These are phyloP conservation scores for Rousettus leschenaultii DNA, from an alignment of 2,113 vertebrate genomes.

Conservation along the genomic window DNA sequence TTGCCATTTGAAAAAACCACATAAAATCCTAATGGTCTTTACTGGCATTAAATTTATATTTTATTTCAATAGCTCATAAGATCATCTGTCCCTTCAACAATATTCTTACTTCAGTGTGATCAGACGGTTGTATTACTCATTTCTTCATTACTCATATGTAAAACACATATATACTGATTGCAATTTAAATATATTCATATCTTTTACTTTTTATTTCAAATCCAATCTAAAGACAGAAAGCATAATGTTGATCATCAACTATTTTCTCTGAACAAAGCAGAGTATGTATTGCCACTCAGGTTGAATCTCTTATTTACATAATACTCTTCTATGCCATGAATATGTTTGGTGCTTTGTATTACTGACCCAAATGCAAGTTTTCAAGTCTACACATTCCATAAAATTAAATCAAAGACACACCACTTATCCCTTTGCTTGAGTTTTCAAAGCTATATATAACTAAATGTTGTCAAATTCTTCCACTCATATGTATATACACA, in stretches of 20 bases:
- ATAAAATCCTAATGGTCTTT: slow-evolving; percentile 12
- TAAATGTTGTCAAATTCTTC: background rate
- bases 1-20: background rate
- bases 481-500: background rate
- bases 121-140: background rate
- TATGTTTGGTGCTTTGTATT: background rate
- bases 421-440: background rate
- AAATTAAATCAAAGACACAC: background rate
- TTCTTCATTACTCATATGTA: background rate
- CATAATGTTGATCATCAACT: background rate
- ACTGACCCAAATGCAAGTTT: background rate
- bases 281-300: background rate
- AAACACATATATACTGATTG: background rate
- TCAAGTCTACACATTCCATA: background rate
- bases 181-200: background rate
- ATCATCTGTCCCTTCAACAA: background rate
- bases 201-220: slow-evolving; percentile 25
- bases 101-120: background rate
- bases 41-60: background rate
- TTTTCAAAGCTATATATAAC: background rate
- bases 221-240: background rate
- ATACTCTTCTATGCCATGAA: background rate
- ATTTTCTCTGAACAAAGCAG: background rate
- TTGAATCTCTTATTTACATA: background rate
- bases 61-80: slow-evolving; percentile 2